These are phyloP conservation scores for Archips crataeganus DNA, from an alignment of 2,888 invertebrate species.

Conservation along the genomic window DNA sequence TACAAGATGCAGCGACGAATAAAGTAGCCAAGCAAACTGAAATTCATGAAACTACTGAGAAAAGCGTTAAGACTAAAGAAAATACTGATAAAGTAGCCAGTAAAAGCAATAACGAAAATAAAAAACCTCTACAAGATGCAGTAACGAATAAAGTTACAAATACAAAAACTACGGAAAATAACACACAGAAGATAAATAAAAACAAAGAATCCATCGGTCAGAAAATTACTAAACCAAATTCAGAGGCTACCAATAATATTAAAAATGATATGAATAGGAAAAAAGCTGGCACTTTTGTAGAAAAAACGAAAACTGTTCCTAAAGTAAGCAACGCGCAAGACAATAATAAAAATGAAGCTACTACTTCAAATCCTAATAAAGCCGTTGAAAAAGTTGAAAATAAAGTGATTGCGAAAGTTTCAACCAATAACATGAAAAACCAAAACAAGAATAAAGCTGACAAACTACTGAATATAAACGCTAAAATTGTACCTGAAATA, in stretches of 20 bases:
- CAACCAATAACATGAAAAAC: background rate
- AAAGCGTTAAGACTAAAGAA: background rate
- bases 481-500: slow-evolving; percentile 2
- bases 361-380: slow-evolving; percentile 1
- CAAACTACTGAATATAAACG: background rate
- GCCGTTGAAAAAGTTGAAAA: slow-evolving; percentile 8
- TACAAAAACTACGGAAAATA: background rate
- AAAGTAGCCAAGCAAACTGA: background rate
- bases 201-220: background rate
- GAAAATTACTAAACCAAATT: background rate
- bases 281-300: background rate
- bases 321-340: background rate
- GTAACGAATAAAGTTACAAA: background rate
- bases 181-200: background rate
- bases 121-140: background rate
- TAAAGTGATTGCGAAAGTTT: background rate
- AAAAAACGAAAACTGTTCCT: slow-evolving; percentile 2
- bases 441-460: background rate
- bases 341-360: slow-evolving; percentile 7
- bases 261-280: background rate
- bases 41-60: background rate
- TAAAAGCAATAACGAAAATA: slow-evolving; percentile 1
- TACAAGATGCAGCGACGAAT: background rate
- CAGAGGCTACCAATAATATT: background rate
- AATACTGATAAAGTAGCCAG: background rate